These are phyloP conservation scores for Phrynosoma blainvillii DNA, from an alignment of 2,113 vertebrate genomes.

Conservation along the genomic window DNA sequence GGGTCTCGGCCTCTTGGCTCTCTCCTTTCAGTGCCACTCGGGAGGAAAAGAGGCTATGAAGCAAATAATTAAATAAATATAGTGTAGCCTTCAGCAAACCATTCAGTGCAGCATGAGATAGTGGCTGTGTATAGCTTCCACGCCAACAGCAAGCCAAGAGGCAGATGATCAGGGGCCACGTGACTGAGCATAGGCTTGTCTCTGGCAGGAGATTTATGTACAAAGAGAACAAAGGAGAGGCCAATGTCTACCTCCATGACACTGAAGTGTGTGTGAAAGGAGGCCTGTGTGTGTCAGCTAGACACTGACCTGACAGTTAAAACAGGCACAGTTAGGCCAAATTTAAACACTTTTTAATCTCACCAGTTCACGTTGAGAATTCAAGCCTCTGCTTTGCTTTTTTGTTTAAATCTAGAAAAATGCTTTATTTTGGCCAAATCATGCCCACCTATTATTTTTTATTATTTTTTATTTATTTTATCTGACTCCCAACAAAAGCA, in stretches of 20 bases:
- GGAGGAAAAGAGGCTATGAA: no score
- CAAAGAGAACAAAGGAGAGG: not conserved
- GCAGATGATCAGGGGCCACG: not conserved
- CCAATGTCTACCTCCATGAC: not conserved
- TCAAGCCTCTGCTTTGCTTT: not conserved
- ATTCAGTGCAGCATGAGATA: not conserved
- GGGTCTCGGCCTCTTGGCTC: no score
- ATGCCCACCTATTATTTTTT: no score
- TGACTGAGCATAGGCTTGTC: not conserved
- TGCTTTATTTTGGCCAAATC: not conserved
- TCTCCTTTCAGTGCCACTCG: not conserved
- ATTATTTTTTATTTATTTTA: no score
- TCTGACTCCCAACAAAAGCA: not conserved
- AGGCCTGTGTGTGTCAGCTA: not conserved
- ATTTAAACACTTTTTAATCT: not conserved
- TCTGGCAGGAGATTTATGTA: not conserved
- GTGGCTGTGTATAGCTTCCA: not conserved
- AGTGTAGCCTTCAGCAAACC: not conserved
- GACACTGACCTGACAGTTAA: not conserved
- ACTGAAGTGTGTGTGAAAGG: no score
- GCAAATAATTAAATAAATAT: not conserved
- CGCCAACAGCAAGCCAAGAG: not conserved
- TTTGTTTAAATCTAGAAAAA: not conserved
- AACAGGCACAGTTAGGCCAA: not conserved
- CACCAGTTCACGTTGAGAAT: not conserved